Percentiles rank a stretch among this genome's conserved stretches.
These are phyloP conservation scores for Steinernema khuongi DNA, from an alignment of 1,140 invertebrate species.

Conservation along the genomic window DNA sequence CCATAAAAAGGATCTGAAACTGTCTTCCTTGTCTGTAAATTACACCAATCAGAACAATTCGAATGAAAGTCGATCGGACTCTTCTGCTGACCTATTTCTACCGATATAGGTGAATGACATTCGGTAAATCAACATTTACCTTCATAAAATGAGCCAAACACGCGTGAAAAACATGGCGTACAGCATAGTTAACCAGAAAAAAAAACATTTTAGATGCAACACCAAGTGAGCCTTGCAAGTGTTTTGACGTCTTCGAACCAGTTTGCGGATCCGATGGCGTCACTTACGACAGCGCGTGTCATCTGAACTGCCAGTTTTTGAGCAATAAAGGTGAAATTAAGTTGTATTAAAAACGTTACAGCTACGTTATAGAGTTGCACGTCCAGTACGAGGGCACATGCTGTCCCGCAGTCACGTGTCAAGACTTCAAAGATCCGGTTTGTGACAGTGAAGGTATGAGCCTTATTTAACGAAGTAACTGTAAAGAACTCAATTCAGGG, in stretches of 20 bases:
- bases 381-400: slow-evolving; percentile 28
- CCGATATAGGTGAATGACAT: slow-evolving; percentile 3
- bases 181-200: background rate
- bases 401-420: slow-evolving; percentile 24
- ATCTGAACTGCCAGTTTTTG: slow-evolving; percentile 8
- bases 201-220: too few species aligned
- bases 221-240: slow-evolving; percentile 19
- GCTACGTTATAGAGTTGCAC: slow-evolving; percentile 25
- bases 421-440: slow-evolving; percentile 12
- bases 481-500: slow-evolving; percentile 13
- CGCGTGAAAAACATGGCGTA: slow-evolving; percentile 7
- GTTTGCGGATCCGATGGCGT: slow-evolving; percentile 30
- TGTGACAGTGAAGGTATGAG: slow-evolving; percentile 22
- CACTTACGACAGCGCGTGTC: slow-evolving; percentile 28
- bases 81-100: background rate
- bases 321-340: slow-evolving; percentile 18
- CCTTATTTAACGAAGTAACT: background rate
- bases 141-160: background rate
- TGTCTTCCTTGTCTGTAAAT: too few species aligned
- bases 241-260: slow-evolving; percentile 21
- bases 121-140: background rate
- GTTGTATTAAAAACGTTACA: background rate
- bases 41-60: background rate
- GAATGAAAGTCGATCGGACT: background rate
- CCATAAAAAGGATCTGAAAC: too few species aligned